Conservation (phyloP, 2,797 vertebrate genomes). For the Oophaga sylvatica region DNA sequence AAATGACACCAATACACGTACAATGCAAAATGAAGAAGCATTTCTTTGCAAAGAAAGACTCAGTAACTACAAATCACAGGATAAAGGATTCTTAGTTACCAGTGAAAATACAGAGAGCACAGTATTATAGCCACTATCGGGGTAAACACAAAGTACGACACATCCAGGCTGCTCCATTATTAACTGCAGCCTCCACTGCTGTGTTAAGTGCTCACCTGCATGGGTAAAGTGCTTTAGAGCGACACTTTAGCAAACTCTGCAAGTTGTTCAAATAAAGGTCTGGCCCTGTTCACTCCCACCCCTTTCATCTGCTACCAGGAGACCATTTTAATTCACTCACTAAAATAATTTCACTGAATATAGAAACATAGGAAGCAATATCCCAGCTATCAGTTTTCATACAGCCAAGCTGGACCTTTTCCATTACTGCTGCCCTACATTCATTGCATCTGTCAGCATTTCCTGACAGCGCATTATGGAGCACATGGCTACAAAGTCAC, state of each 20-base stretch:
- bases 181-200: not conserved
- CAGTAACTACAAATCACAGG: not conserved
- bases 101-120: not conserved
- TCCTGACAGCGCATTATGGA: constrained; percentile 79
- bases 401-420: constrained; percentile 79
- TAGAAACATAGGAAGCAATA: constrained; percentile 82
- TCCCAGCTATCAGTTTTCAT: constrained; percentile 88
- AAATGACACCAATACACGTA: not conserved
- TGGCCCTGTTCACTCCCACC: constrained; percentile 13
- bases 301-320: constrained; percentile 68
- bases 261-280: constrained; percentile 69
- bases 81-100: not conserved
- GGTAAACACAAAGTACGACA: not conserved
- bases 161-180: constrained; percentile 15
- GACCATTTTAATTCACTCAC: constrained; percentile 83
- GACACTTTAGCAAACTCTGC: constrained; percentile 68
- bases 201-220: constrained; percentile 25
- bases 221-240: constrained; percentile 32
- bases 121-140: not conserved
- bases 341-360: constrained; percentile 74
- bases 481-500: constrained; percentile 76
- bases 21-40: not conserved
- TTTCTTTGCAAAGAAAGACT: not conserved
- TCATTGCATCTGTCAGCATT: constrained; percentile 85
- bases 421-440: constrained; percentile 80